Evolutionary conservation across 2,113 vertebrate genomes (phyloP).

Genomic region (Reinhardtius hippoglossoides): DNA sequence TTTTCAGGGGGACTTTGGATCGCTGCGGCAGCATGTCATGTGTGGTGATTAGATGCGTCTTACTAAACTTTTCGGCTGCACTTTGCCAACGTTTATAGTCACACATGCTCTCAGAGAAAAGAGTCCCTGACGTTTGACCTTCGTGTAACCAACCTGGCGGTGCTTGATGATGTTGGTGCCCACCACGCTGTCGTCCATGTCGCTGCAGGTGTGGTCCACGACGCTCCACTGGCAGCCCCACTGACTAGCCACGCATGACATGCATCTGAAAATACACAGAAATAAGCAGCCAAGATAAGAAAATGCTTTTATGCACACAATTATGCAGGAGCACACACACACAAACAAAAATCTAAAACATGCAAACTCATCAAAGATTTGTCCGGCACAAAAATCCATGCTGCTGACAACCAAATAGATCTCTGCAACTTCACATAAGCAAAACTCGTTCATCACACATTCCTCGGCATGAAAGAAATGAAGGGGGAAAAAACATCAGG

Average conservation of each 20-base stretch:
- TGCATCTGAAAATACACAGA: constrained; percentile 85
- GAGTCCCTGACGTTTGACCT: not conserved
- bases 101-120: not conserved
- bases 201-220: constrained; percentile 86
- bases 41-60: constrained; percentile 17
- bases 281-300: constrained; percentile 1
- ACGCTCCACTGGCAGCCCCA: constrained; percentile 95
- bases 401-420: constrained; percentile 78
- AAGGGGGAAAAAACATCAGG: constrained; percentile 19
- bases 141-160: constrained; percentile 83
- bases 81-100: not conserved
- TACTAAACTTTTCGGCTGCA: constrained; percentile 37
- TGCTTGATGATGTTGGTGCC: constrained; percentile 83
- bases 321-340: constrained; percentile 73
- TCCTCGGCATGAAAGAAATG: constrained; percentile 64
- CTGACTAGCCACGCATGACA: constrained; percentile 88
- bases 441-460: constrained; percentile 82
- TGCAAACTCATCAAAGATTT: constrained; percentile 73
- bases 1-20: constrained; percentile 45
- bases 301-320: constrained; percentile 17
- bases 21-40: not conserved
- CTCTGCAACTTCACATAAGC: constrained; percentile 75
- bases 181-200: constrained; percentile 71
- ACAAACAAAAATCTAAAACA: constrained; percentile 59
- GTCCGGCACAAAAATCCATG: constrained; percentile 71